A percentile compares a stretch with the other conserved stretches of the same genome.
Evolutionary conservation across 2,797 vertebrate species (phyloP).

Genomic region (Anas acuta): DNA sequence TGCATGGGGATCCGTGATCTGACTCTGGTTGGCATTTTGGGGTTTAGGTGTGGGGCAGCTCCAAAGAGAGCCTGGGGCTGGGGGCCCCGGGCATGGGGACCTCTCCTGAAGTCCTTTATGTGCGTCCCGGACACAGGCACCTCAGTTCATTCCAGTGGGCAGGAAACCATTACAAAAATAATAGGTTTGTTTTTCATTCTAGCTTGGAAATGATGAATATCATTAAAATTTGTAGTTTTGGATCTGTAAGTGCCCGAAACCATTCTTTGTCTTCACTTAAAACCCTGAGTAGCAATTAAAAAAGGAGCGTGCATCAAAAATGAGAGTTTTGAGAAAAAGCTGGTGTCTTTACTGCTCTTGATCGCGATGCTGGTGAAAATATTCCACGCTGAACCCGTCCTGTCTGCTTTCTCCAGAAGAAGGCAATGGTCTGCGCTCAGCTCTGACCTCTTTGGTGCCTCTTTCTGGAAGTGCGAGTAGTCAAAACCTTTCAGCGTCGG

Average conservation of each 20-base stretch:
- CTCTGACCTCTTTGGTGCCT: conserved; percentile 34
- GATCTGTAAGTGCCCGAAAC: background rate
- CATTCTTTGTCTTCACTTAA: background rate
- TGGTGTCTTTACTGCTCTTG: background rate
- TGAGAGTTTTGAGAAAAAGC: background rate
- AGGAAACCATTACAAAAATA: background rate
- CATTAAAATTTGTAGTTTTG: background rate
- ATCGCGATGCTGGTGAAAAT: background rate
- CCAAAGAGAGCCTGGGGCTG: background rate
- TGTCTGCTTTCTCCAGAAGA: background rate
- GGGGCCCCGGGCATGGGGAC: background rate
- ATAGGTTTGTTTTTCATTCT: background rate
- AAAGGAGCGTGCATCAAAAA: background rate
- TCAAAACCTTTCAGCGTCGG: background rate
- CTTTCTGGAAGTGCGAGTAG: background rate
- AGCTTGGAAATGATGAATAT: background rate
- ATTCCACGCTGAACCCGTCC: background rate
- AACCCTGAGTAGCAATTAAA: background rate
- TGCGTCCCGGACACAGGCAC: background rate
- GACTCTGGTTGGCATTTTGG: background rate
- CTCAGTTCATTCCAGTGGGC: background rate
- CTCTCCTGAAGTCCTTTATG: background rate
- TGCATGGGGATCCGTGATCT: background rate
- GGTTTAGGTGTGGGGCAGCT: background rate
- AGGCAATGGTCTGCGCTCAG: background rate